Base-by-base conservation (phyloP, 2,888 invertebrate genomes). In the Drosophila infuscata region DNA sequence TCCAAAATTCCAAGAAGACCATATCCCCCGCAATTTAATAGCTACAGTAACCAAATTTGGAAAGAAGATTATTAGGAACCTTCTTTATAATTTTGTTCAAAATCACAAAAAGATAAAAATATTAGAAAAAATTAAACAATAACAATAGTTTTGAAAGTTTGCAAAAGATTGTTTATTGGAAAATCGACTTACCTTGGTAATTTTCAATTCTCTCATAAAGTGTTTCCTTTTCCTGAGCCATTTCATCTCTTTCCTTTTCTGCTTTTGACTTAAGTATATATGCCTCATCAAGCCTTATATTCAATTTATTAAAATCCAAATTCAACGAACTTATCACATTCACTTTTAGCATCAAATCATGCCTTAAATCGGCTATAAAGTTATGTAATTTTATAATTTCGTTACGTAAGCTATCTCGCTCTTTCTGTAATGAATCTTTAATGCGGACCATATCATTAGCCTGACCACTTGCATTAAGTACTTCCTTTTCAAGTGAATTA, bases 211-310 rank as follows among this genome's bases (percentile, higher is more conserved):
- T 82, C 43, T 92, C 91, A 49, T 90, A 85, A n/a, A 92, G 75
- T 4, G 87, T 78, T 56, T 91, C 91, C 36, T 87, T 86, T 77
- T 92, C 92, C 54, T 92, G 91, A 0, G 86, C 83, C 87, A 91
- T 90, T 70, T 89, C 89, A 63, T 91, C 91, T 11, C 92, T 83
- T 62, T 92, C 92, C 41, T 88, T 91, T 41, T 91, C 88, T 2
- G 89, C 81, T 41, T 90, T 91, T 3, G 82, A 60, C 6, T 91
- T 88, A 90, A 60, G 29, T 48, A 48, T 48, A 48, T 15, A 48
- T 29, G 48, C 48, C 29, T 48, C 29, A 48, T 48, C 48, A 15
- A 29, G 48, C 6, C 29, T 29, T 25, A 48, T 29, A 48, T 48
- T 48, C 3, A 48, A 15, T 71, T 91, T 92, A 51, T 83, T 82